A percentile compares a stretch with the other conserved stretches of the same genome.
Conservation (phyloP, 2,888 invertebrate genomes). For the Zootermopsis nevadensis region DNA sequence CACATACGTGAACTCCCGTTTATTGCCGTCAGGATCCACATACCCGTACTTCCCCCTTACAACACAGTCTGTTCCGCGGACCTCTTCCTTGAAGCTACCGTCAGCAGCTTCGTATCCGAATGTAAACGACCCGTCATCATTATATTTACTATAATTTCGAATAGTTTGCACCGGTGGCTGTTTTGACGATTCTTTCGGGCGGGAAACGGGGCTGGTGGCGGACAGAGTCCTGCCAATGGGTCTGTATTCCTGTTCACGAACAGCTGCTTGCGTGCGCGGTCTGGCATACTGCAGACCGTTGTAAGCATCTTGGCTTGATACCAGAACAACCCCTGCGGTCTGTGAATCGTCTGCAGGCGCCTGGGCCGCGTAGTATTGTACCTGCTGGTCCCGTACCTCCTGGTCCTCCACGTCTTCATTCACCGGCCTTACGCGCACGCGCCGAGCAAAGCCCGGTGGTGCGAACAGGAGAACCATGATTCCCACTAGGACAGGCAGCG, state of each 20-base stretch:
- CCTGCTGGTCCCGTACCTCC: slow-evolving; percentile 59
- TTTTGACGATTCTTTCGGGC: slow-evolving; percentile 70
- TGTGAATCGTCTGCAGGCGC: slow-evolving; percentile 59
- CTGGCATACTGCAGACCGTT: slow-evolving; percentile 64
- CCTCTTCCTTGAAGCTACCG: slow-evolving; percentile 88
- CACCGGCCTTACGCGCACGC: slow-evolving; percentile 13
- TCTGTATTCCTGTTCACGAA: slow-evolving; percentile 37
- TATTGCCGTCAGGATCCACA: slow-evolving; percentile 87
- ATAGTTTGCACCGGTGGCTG: slow-evolving; percentile 85
- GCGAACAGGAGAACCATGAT: slow-evolving; percentile 24
- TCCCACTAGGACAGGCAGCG: slow-evolving; percentile 33
- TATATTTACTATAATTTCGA: slow-evolving; percentile 84
- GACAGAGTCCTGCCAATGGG: slow-evolving; percentile 57
- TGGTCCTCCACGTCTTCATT: slow-evolving; percentile 30
- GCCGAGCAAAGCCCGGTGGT: not conserved
- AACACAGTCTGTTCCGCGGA: slow-evolving; percentile 85
- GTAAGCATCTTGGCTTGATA: slow-evolving; percentile 62
- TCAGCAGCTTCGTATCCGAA: slow-evolving; percentile 88
- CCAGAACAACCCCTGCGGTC: slow-evolving; percentile 60
- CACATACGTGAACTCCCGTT: slow-evolving; percentile 86
- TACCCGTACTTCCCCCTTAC: slow-evolving; percentile 90
- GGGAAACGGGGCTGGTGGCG: slow-evolving; percentile 60
- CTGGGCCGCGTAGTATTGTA: slow-evolving; percentile 63
- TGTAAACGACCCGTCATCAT: slow-evolving; percentile 86
- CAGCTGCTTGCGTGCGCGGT: slow-evolving; percentile 55